Percentiles rank a stretch among this genome's conserved stretches.
Evolutionary conservation across 2,797 vertebrate genomes (phyloP).

Genomic region (Hozukius guyotensis): DNA sequence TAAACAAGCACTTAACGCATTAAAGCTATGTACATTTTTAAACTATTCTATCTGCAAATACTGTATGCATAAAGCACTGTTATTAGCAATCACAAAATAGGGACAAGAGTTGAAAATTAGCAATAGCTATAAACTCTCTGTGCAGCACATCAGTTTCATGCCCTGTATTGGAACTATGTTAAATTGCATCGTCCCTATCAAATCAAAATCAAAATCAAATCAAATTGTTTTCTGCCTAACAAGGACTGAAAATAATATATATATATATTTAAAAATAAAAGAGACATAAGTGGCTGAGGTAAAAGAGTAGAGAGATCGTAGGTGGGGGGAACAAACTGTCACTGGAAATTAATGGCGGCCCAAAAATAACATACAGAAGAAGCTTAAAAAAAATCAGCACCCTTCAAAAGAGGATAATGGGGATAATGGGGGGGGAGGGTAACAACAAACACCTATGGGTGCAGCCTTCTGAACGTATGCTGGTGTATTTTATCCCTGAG

Average conservation of each 20-base stretch:
- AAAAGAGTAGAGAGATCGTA: background rate
- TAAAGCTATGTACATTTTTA: background rate
- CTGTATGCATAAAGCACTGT: background rate
- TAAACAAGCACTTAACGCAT: background rate
- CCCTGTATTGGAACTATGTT: no score
- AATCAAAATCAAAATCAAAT: no score
- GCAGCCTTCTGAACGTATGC: conserved; percentile 10
- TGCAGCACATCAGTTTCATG: no score
- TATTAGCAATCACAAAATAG: background rate
- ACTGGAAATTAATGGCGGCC: conserved; percentile 29
- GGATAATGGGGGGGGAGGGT: conserved; percentile 23
- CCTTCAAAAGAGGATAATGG: conserved; percentile 24
- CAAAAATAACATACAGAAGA: conserved; percentile 34
- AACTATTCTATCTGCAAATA: background rate
- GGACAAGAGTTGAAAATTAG: no score
- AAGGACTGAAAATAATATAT: background rate
- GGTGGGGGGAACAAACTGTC: background rate
- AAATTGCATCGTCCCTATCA: no score
- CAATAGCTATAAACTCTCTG: no score
- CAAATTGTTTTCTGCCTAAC: background rate
- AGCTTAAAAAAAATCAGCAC: background rate
- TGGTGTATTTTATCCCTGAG: background rate
- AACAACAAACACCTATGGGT: conserved; percentile 39
- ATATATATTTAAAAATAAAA: background rate
- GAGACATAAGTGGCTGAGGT: background rate